phyloP scores from a whole-genome alignment of 2,888 invertebrate genomes.

The Julus scanicus region DNA sequence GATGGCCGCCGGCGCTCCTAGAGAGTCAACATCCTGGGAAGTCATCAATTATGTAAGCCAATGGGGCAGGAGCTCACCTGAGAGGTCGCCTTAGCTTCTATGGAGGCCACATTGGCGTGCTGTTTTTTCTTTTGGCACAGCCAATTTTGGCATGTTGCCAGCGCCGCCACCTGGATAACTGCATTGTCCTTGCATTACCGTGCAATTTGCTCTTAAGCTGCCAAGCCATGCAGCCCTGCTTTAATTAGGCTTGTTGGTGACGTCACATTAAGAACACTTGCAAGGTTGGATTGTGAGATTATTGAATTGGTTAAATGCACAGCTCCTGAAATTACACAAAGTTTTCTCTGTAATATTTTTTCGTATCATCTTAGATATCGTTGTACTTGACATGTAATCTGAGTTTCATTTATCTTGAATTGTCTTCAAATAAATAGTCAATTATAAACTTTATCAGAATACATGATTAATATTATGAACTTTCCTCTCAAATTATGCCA shows the following conservation, averaged over 20 bases:
- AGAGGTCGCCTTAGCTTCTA: not conserved
- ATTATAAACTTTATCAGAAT: too few relatives aligned
- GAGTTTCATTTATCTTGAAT: too few relatives aligned
- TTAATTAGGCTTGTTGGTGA: not conserved
- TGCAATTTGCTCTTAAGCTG: not conserved
- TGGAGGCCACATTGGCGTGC: constrained; percentile 10
- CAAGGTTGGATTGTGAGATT: too few relatives aligned
- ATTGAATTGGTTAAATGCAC: too few relatives aligned
- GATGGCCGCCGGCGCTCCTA: constrained; percentile 19
- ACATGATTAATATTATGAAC: too few relatives aligned
- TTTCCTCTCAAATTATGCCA: too few relatives aligned
- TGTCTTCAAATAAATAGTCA: too few relatives aligned
- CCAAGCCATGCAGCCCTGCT: not conserved
- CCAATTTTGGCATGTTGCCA: not conserved
- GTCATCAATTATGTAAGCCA: constrained; percentile 3
- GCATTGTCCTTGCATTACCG: not conserved
- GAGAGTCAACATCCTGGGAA: constrained; percentile 5
- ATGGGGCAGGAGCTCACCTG: constrained; percentile 29
- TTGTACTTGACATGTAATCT: too few relatives aligned
- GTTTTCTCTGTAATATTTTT: too few relatives aligned
- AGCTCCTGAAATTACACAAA: too few relatives aligned
- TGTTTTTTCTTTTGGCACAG: not conserved
- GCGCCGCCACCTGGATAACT: not conserved
- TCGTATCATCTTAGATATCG: too few relatives aligned
- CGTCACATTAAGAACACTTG: not conserved